Base-by-base conservation (phyloP, 2,888 invertebrate genomes). In the Rhamnusium bicolor region DNA sequence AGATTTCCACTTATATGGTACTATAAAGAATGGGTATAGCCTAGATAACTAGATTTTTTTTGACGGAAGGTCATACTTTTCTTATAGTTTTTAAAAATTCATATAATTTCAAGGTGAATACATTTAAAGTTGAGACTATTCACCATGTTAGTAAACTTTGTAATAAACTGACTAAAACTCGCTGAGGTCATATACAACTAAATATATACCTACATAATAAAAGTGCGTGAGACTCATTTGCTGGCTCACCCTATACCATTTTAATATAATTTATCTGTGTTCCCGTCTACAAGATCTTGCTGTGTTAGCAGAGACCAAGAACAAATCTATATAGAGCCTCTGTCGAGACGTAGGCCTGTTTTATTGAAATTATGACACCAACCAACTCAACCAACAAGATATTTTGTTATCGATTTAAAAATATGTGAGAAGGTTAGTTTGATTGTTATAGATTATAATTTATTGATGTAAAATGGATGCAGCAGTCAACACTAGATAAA, bases 291-390 rank as follows among this genome's bases (percentile, higher is more conserved):
- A 79, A 76, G 73, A 71, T 49, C 73, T 72, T 12, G 77, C 72
- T 66, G 72, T 80, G 81, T 81, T 77, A 72, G 76, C 77, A 73
- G 63, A 73, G 72, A 70, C 75, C 73, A 74, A 74, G 76, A 80
- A 82, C 82, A 82, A 82, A 82, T 82, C 81, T 80, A 74, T 80
- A 72, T 77, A 75, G 80, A 82, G 82, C 82, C 82, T 82, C 82
- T 80, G 82, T 82, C 81, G 69, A 77, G 79, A 74, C 74, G 60
- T 72, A 63, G 76, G 69, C 78, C 75, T 80, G 80, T 80, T 79
- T 71, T 71, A 74, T 69, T 71, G 76, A 76, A 80, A 75, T 80
- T 80, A 80, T 80, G 78, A 73, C 75, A 76, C 75, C 74, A 65
- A 46, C 69, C 70, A 58, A 61, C 70, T 24, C 53, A 40, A 12